Evolutionary conservation across 2,888 invertebrate genomes (phyloP), one percentile per base, ranked within the genome.

Genomic region (Boloria selene): DNA sequence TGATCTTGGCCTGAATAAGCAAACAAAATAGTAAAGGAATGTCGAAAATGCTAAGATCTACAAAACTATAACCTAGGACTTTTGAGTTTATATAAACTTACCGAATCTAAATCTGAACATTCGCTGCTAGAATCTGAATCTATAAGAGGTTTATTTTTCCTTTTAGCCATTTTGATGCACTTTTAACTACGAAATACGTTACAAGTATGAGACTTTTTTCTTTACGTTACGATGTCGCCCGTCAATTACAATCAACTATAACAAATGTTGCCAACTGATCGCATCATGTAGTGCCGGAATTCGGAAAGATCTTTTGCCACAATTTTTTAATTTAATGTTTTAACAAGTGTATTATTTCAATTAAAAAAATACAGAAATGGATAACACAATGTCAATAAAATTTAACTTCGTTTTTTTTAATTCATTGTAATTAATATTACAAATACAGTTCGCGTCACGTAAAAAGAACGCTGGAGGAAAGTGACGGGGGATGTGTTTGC

Each of bases 91-190:
- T 76, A 74, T 67, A 74, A 70, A 93, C 95, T 95, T 93, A 97
- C 97, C 77, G 96, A 96, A 86, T 97, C 97, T 79, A 96, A 93
- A 90, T 97, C 97, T 61, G 96, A 96, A 73, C 95, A 96, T 76
- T 95, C 95, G 85, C 96, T 96, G 85, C 96, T 97, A 67, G 95
- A 95, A 84, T 97, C 96, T 22, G 96, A 96, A 83, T 97, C 97
- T 75, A 97, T 95, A 71, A 96, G 90, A 50, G 96, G 95, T 83
- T 96, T 96, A 85, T 95, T 96, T 87, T 97, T 96, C 74, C 97
- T 93, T 92, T 97, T 97, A 76, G 95, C 96, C 97, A 97, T 97
- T 87, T 56, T 70, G 63, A 55, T 61, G 22, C 58, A 68, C 61
- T 70, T 71, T 67, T 60, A 66, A 61, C 66, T 69, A 67, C 58